Evolutionary conservation across 2,888 invertebrate genomes (phyloP).

Genomic region (Cosmia trapezina): DNA sequence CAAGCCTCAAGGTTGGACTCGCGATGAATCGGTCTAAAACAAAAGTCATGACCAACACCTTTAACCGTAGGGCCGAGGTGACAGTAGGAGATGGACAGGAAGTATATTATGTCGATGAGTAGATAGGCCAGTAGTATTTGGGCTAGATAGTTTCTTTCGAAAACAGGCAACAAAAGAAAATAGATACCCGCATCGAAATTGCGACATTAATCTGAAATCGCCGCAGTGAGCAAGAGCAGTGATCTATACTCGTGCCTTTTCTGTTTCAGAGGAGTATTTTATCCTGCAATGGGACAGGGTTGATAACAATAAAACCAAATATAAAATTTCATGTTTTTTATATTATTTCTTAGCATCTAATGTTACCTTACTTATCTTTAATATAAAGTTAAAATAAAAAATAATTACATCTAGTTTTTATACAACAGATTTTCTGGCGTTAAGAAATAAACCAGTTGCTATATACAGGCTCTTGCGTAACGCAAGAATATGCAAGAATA

Average conservation of each 20-base stretch:
- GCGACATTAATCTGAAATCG: not conserved
- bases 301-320: slow-evolving; percentile 37
- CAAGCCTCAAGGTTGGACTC: no score
- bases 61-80: no score
- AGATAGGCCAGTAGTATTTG: no score
- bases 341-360: slow-evolving; percentile 61
- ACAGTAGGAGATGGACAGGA: no score
- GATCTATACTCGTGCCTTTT: not conserved
- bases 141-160: no score
- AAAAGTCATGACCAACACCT: no score
- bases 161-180: no score
- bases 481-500: slow-evolving; percentile 41
- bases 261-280: not conserved
- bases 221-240: not conserved
- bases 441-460: slow-evolving; percentile 41
- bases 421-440: slow-evolving; percentile 62
- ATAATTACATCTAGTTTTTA: slow-evolving; percentile 56
- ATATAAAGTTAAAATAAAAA: slow-evolving; percentile 52
- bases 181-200: no score
- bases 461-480: slow-evolving; percentile 52
- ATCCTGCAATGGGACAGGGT: no score
- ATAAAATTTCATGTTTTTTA: slow-evolving; percentile 54
- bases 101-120: no score
- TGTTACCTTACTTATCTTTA: slow-evolving; percentile 56
- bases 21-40: no score